These are phyloP conservation scores for Lacerta agilis DNA, from an alignment of 2,797 vertebrate genomes.

Conservation along the genomic window DNA sequence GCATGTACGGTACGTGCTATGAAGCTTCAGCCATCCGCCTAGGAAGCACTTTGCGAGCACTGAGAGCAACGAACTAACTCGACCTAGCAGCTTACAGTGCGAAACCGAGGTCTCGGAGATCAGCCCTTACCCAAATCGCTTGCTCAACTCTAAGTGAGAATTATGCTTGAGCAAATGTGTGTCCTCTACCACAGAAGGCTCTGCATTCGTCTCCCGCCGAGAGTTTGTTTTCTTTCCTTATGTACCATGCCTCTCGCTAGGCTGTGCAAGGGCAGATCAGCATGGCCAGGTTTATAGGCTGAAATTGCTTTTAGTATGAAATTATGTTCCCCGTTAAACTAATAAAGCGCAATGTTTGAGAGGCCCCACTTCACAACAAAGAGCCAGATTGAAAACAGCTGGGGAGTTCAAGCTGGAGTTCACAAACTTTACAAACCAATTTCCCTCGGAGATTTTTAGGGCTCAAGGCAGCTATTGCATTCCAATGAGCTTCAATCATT, in stretches of 20 bases:
- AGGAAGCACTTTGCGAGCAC: background rate
- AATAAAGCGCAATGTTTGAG: background rate
- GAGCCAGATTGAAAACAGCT: background rate
- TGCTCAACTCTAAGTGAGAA: background rate
- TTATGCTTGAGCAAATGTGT: background rate
- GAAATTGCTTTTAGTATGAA: background rate
- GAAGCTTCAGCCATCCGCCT: background rate
- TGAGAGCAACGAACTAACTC: slow-evolving; percentile 1
- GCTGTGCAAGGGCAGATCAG: background rate
- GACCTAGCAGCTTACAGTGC: no score
- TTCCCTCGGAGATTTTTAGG: background rate
- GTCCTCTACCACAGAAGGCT: background rate
- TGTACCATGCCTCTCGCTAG: background rate
- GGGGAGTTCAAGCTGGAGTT: background rate
- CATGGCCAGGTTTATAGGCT: background rate
- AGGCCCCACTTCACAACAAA: background rate
- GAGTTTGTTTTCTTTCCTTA: background rate
- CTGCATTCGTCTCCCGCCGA: background rate
- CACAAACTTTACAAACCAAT: background rate
- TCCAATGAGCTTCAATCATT: no score
- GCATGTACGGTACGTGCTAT: background rate
- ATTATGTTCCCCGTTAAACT: background rate
- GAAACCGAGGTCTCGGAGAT: background rate
- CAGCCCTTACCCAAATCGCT: background rate
- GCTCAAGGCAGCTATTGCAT: background rate